Base-by-base conservation (phyloP, 2,888 invertebrate genomes). In the Nasonia oneida region DNA sequence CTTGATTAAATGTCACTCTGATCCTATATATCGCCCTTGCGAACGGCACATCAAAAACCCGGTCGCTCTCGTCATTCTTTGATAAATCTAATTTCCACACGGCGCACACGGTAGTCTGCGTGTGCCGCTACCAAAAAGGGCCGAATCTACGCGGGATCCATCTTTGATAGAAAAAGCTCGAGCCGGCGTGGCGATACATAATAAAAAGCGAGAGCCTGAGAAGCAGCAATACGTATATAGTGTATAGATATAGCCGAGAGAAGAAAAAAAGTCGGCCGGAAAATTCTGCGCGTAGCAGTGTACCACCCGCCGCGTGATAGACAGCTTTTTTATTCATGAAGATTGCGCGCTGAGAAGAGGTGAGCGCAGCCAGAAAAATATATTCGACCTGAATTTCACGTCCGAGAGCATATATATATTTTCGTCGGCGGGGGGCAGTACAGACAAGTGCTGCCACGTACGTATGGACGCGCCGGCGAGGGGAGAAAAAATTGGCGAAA, bases 291-390 rank as follows among this genome's bases (percentile, higher is more conserved):
- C 74, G 5, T 18, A 42, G 39, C 73, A 73, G 37, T 53, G 74
- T 39, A 47, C 74, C 74, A 76, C 81, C 76, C 76, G 71, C 76
- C 33, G 37, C 75, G 70, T 85, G 85, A 85, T 85, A 79, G 82
- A 79, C 85, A 86, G 79, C 75, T 75, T 83, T 86, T 86, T 86
- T 83, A 86, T 86, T 86, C 86, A 86, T 83, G 83, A 86, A 82
- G 86, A 77, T 80, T 50, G 70, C 76, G 70, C 67, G 47, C 18
- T 23, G 50, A 64, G 71, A 67, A 53, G 71, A 67, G 74, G 82
- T 57, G 70, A 75, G 71, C 33, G 37, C 47, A 29, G 82, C 29
- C 74, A 39, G 79, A 80, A 81, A 83, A 67, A 81, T 81, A 80
- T 81, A 86, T 86, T 86, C 77, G 39, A 78, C 77, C 84, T 74